Percentiles rank a stretch among this genome's conserved stretches.
Evolutionary conservation across 2,888 invertebrate species (phyloP).

Genomic region (Meloe dianella): DNA sequence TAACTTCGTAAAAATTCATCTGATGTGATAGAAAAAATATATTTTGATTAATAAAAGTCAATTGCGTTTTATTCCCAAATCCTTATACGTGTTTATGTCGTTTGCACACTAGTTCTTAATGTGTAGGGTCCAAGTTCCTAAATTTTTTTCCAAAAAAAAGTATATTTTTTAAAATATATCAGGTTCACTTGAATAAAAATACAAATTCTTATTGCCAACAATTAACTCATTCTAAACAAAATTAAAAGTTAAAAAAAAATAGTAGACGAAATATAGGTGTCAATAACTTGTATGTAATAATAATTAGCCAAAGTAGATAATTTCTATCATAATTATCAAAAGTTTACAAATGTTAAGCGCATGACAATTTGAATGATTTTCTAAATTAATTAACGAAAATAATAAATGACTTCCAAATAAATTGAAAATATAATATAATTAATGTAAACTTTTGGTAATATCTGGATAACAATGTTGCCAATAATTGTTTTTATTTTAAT

Average conservation of each 20-base stretch:
- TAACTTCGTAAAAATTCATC: constrained; percentile 27
- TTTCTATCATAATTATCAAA: constrained; percentile 49
- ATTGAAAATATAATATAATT: too few relatives aligned
- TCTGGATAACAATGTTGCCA: constrained; percentile 55
- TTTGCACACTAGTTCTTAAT: constrained; percentile 36
- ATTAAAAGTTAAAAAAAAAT: constrained; percentile 14
- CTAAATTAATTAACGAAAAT: constrained; percentile 26
- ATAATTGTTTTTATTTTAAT: constrained; percentile 47
- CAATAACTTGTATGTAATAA: constrained; percentile 51
- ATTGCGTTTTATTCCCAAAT: constrained; percentile 50
- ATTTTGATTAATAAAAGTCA: constrained; percentile 51
- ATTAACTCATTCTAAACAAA: constrained; percentile 53
- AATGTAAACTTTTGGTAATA: constrained; percentile 39
- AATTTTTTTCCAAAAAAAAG: constrained; percentile 36
- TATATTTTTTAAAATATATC: constrained; percentile 37
- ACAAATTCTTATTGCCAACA: constrained; percentile 51
- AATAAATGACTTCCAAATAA: constrained; percentile 11
- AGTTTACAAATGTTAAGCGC: constrained; percentile 45
- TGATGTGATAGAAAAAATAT: constrained; percentile 51
- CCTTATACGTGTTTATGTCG: constrained; percentile 48
- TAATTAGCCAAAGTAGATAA: constrained; percentile 51
- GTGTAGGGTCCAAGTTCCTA: constrained; percentile 58
- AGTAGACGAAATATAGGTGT: constrained; percentile 53
- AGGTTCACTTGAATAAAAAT: constrained; percentile 55
- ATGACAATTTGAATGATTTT: constrained; percentile 26